Conservation (phyloP, 2,113 vertebrate species). For the Scomber scombrus region DNA sequence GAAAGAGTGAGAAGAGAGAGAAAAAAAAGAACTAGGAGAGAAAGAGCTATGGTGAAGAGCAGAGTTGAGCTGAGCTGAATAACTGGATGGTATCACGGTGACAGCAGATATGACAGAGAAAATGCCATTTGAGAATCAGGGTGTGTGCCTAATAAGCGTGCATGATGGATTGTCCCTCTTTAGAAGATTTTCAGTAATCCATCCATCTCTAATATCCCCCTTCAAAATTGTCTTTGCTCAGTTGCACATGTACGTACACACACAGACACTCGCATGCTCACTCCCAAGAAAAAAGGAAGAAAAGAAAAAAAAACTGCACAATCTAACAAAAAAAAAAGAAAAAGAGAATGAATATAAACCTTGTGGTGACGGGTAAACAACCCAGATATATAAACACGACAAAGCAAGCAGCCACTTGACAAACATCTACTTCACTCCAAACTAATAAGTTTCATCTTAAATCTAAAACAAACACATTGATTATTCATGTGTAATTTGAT, state of each 20-base stretch:
- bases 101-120: constrained; percentile 77
- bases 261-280: not conserved
- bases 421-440: constrained; percentile 36
- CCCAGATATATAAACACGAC: constrained; percentile 10
- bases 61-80: constrained; percentile 47
- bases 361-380: constrained; percentile 41
- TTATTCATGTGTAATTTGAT: constrained; percentile 57
- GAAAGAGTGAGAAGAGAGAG: constrained; percentile 19
- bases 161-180: constrained; percentile 82
- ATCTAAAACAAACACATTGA: constrained; percentile 52
- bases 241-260: constrained; percentile 67
- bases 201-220: constrained; percentile 81
- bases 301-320: constrained; percentile 27
- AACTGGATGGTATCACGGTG: constrained; percentile 67
- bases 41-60: constrained; percentile 30
- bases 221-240: constrained; percentile 77
- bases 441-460: constrained; percentile 20
- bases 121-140: constrained; percentile 70
- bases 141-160: constrained; percentile 80
- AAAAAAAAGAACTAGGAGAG: constrained; percentile 23
- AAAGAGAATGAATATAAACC: constrained; percentile 42
- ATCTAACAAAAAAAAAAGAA: constrained; percentile 51
- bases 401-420: constrained; percentile 6
- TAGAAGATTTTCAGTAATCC: constrained; percentile 81
- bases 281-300: not conserved